Evolutionary conservation across 2,888 invertebrate genomes (phyloP).

Genomic region (Zhuqinia jingwanae): DNA sequence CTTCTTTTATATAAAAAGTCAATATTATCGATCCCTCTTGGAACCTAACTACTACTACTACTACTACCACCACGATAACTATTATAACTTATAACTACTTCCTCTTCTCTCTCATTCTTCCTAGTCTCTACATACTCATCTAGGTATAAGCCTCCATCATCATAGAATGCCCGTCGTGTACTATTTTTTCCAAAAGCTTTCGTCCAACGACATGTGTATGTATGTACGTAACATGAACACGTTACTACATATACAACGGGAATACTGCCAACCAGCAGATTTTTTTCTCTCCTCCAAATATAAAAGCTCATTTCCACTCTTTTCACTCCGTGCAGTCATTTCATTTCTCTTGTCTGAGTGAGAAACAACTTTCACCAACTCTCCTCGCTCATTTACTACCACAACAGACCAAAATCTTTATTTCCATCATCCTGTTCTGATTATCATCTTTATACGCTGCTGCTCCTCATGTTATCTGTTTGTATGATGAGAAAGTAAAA

Average conservation of each 20-base stretch:
- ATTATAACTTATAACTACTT: background rate
- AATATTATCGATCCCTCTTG: conserved; percentile 65
- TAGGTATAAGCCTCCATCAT: too few relatives aligned
- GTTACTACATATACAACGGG: too few relatives aligned
- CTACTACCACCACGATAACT: background rate
- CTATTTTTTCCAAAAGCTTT: too few relatives aligned
- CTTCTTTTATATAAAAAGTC: conserved; percentile 45
- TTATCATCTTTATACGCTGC: background rate
- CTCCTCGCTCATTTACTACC: background rate
- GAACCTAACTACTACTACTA: too few relatives aligned
- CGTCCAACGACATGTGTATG: too few relatives aligned
- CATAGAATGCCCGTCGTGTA: too few relatives aligned
- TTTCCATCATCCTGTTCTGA: background rate
- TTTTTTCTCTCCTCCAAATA: conserved; percentile 21
- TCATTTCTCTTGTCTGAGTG: background rate
- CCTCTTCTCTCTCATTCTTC: too few relatives aligned
- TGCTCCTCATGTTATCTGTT: too few relatives aligned
- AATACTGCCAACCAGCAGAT: background rate
- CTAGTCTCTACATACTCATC: too few relatives aligned
- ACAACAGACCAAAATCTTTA: background rate
- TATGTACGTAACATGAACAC: background rate
- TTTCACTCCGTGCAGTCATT: conserved; percentile 26
- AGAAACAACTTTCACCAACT: conserved; percentile 25
- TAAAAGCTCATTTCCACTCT: conserved; percentile 19
- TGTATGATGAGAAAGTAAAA: conserved; percentile 8